phyloP scores from a whole-genome alignment of 2,888 invertebrate genomes.

The Hermaeophaga mercurialis region DNA sequence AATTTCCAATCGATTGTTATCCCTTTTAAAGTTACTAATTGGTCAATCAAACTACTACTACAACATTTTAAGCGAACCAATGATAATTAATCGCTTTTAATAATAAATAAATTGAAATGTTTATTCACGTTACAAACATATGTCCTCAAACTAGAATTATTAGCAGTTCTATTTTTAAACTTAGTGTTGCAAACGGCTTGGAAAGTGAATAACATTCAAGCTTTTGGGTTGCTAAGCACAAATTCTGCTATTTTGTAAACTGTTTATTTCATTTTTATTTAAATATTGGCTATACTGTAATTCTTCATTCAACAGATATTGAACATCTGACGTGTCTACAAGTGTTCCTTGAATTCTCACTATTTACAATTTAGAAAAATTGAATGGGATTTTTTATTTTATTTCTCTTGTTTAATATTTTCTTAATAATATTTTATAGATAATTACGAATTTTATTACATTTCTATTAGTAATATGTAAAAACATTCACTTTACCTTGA shows the following conservation, averaged over 20 bases:
- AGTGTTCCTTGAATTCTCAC: neutral
- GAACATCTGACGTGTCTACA: neutral
- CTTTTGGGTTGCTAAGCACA: neutral
- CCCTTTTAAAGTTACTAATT: conserved; percentile 4
- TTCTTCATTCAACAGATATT: neutral
- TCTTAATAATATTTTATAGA: too few species aligned
- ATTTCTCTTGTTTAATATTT: too few species aligned
- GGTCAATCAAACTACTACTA: too few species aligned
- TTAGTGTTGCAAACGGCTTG: neutral
- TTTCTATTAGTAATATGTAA: too few species aligned
- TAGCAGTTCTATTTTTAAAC: neutral
- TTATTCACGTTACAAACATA: neutral
- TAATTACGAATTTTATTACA: too few species aligned
- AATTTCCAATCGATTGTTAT: conserved; percentile 17
- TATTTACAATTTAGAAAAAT: too few species aligned
- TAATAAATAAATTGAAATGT: neutral
- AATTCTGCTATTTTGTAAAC: neutral
- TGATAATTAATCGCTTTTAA: neutral
- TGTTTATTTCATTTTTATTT: neutral
- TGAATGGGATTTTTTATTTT: too few species aligned
- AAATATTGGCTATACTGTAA: neutral
- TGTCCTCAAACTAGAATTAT: neutral
- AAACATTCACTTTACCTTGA: too few species aligned
- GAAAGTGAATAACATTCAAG: neutral
- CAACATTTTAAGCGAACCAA: neutral